These are phyloP conservation scores for Opisthograptis luteolata DNA, from an alignment of 2,888 invertebrate genomes.

Conservation along the genomic window DNA sequence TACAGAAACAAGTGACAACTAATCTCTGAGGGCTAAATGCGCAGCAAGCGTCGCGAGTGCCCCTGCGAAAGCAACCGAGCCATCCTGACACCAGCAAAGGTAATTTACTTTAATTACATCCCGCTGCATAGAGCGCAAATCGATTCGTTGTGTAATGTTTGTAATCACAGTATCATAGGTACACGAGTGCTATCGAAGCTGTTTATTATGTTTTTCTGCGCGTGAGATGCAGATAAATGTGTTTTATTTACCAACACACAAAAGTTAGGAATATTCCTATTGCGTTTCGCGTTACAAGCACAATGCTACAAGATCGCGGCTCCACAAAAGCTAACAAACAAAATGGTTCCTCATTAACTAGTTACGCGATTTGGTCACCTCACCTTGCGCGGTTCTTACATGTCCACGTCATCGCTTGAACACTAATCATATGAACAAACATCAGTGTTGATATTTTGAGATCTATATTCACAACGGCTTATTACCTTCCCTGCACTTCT, in stretches of 20 bases:
- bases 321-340: conserved; percentile 35
- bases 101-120: conserved; percentile 43
- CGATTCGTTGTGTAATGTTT: conserved; percentile 63
- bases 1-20: conserved; percentile 52
- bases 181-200: conserved; percentile 24
- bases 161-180: conserved; percentile 56
- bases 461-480: conserved; percentile 21
- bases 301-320: conserved; percentile 25
- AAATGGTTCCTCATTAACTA: conserved; percentile 52
- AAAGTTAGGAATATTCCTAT: conserved; percentile 11
- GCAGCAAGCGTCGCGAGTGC: conserved; percentile 70
- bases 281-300: conserved; percentile 3
- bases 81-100: conserved; percentile 45
- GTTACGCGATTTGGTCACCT: conserved; percentile 54
- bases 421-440: conserved; percentile 67
- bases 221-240: conserved; percentile 1
- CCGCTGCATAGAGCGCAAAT: conserved; percentile 33
- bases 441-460: conserved; percentile 48
- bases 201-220: conserved; percentile 8
- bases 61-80: conserved; percentile 35
- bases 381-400: conserved; percentile 60
- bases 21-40: conserved; percentile 61
- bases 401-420: conserved; percentile 62
- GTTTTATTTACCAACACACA: conserved; percentile 21
- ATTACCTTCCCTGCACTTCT: background rate